These are phyloP conservation scores for Nixonia krombeini DNA, from an alignment of 1,140 invertebrate genomes.

Conservation along the genomic window DNA sequence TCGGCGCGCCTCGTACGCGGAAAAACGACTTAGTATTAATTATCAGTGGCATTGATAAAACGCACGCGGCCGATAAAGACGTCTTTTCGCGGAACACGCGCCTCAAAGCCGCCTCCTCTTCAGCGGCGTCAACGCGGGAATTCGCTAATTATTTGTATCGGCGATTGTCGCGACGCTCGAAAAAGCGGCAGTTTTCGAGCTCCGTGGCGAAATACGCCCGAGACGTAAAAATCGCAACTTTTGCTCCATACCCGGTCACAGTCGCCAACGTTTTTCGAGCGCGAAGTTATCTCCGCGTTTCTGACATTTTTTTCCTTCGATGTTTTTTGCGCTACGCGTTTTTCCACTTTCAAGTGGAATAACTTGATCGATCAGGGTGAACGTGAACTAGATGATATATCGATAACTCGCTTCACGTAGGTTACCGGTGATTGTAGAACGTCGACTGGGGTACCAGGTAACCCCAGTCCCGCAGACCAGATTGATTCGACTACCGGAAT, in stretches of 20 bases:
- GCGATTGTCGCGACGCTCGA: no score
- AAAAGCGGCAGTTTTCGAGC: no score
- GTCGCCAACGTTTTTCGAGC: no score
- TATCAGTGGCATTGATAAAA: neutral
- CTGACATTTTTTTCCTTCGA: neutral
- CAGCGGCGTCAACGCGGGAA: no score
- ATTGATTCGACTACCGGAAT: slow-evolving; percentile 49
- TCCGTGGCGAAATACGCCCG: no score
- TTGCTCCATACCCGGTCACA: no score
- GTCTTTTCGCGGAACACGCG: no score
- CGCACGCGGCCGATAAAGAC: neutral
- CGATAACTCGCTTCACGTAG: slow-evolving; percentile 21
- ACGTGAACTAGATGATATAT: slow-evolving; percentile 18
- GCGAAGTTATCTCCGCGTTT: no score
- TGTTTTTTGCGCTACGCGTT: slow-evolving; percentile 26
- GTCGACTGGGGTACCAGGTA: slow-evolving; percentile 27
- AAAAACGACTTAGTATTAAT: neutral
- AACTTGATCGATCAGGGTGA: slow-evolving; percentile 36
- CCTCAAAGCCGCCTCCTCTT: no score
- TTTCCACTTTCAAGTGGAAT: slow-evolving; percentile 32
- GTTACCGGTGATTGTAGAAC: slow-evolving; percentile 24
- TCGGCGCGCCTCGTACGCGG: neutral
- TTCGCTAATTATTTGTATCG: no score
- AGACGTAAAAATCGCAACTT: no score
- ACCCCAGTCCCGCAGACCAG: slow-evolving; percentile 25